Evolutionary conservation across 2,888 invertebrate genomes (phyloP).

Genomic region (Orthonevra nobilis): DNA sequence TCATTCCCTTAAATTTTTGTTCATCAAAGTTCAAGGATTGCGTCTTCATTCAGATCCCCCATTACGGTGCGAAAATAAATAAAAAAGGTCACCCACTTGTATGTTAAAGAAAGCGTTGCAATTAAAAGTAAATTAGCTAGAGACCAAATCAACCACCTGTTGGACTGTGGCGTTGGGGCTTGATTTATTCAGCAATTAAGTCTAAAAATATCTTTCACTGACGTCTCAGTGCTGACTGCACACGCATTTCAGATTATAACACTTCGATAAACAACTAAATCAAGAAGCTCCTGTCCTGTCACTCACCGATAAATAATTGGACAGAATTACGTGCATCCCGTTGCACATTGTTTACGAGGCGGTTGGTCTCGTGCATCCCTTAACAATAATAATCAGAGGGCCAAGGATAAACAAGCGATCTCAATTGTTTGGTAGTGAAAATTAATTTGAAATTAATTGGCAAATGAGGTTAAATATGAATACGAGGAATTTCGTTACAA

Average conservation of each 20-base stretch:
- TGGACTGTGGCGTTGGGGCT: not conserved
- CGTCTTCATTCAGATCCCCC: too few species aligned
- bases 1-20: too few species aligned
- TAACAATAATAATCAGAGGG: too few species aligned
- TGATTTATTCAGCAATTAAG: not conserved
- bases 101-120: not conserved
- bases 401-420: too few species aligned
- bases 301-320: slow-evolving; percentile 27
- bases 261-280: not conserved
- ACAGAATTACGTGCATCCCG: slow-evolving; percentile 6
- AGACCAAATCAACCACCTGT: slow-evolving; percentile 20
- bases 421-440: not conserved
- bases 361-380: not conserved
- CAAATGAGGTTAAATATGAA: too few species aligned
- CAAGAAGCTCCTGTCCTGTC: not conserved
- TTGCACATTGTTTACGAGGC: slow-evolving; percentile 8
- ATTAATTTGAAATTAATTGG: slow-evolving; percentile 1
- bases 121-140: too few species aligned
- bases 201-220: slow-evolving; percentile 5
- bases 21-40: too few species aligned
- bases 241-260: slow-evolving; percentile 7
- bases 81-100: too few species aligned
- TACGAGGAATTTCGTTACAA: too few species aligned
- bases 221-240: not conserved
- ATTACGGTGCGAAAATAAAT: too few species aligned